Base-by-base conservation (phyloP, 2,888 invertebrate species). In the Abrostola triplasia region DNA sequence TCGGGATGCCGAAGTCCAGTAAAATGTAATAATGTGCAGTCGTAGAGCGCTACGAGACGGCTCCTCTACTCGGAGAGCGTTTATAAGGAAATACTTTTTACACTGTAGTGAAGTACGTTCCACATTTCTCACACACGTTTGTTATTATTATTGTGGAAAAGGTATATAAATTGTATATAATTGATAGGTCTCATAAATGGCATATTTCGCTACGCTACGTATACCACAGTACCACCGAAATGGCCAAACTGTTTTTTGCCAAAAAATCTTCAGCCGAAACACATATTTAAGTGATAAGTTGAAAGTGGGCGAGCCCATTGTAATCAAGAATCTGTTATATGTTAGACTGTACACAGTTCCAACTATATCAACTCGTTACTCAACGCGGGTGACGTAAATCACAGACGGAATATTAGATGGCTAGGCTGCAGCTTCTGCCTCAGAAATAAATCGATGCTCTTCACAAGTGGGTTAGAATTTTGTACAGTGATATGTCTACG, bases 11-110 rank as follows among this genome's bases (percentile, higher is more conserved):
- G 9, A 42, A 42, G 57, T 64, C 59, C 59, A 37, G 37, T 10
- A 41, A 76, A 75, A 79, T 77, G 60, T 74, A 71, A 76, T 76
- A 79, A 77, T 60, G 64, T 73, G 57, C 64, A 65, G 40, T 61
- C 11, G 54, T 61, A 24, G 54, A 54, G 53, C 63, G 50, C 47
- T 13, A 47, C 41, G 35, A 56, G 68, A 59, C 59, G 36, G 48
- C 64, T 49, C 13, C 36, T 48, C 48, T 24, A 6, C 47, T 13
- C 44, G 52, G 24, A 2, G 13, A 7, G 37, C 48, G 42, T 59
- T 52, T 55, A 53, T 70, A 56, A 66, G 59, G 58, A 59, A 61
- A 24, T 24, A 24, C 24, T 24, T 24, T 24, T 24, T 24, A 24
- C 24, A 1, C 24, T 66, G 51, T 66, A 57, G 61, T 41, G 52